Conservation (phyloP, 2,888 invertebrate genomes). For the Pachymerium ferrugineum region DNA sequence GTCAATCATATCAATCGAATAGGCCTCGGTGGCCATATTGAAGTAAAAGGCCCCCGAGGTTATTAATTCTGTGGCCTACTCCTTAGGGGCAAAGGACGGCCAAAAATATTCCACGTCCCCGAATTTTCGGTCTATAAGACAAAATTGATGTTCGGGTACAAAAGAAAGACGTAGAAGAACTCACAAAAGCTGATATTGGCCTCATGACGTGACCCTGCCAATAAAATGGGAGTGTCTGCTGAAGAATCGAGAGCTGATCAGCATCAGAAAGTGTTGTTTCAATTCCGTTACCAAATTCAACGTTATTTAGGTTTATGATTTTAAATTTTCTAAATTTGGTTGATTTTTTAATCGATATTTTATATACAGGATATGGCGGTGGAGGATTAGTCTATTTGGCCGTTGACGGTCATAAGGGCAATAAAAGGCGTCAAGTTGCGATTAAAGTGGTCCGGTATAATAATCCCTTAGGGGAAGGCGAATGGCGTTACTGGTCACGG, state of each 20-base stretch:
- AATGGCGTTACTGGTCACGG: constrained; percentile 31
- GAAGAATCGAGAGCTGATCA: constrained; percentile 27
- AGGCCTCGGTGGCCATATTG: not conserved
- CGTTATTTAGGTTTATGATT: not conserved
- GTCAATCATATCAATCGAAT: not conserved
- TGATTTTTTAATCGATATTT: not conserved
- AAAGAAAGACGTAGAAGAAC: not conserved
- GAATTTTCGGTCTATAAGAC: not conserved
- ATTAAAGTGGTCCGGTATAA: constrained; percentile 29
- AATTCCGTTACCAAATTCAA: constrained; percentile 29
- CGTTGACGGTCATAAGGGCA: constrained; percentile 20
- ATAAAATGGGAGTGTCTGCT: constrained; percentile 17
- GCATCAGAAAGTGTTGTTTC: constrained; percentile 27
- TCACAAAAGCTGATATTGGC: not conserved
- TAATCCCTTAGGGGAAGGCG: constrained; percentile 32
- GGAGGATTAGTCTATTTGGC: constrained; percentile 32
- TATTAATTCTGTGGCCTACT: not conserved
- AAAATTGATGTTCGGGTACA: not conserved
- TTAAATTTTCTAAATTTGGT: not conserved
- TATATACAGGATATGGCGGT: constrained; percentile 30
- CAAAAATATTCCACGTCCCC: not conserved
- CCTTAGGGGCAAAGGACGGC: constrained; percentile 9
- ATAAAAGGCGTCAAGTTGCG: constrained; percentile 28
- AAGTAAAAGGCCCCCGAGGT: not conserved
- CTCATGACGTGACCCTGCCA: not conserved